Percentiles rank a stretch among this genome's conserved stretches.
phyloP scores from a whole-genome alignment of 2,888 invertebrate genomes.

The Podotricha telesiphe region DNA sequence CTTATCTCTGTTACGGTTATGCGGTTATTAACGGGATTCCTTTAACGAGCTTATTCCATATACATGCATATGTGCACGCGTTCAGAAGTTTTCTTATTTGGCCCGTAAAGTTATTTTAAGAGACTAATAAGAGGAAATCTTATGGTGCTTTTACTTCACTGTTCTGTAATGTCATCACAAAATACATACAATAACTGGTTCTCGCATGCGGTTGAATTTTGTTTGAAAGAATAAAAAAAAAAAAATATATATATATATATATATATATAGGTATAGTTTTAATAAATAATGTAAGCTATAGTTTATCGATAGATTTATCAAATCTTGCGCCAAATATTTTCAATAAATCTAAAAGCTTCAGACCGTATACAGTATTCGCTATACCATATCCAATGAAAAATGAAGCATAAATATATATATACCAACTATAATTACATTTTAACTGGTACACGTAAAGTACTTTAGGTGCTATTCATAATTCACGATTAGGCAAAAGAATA shows the following conservation, averaged over 20 bases:
- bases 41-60: constrained; percentile 2
- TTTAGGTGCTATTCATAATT: constrained; percentile 17
- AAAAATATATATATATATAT: too few relatives aligned
- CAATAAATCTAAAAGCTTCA: too few relatives aligned
- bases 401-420: too few relatives aligned
- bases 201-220: too few relatives aligned
- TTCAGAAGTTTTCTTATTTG: background rate
- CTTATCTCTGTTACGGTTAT: constrained; percentile 15
- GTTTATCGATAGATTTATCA: too few relatives aligned
- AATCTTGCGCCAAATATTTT: too few relatives aligned
- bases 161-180: background rate
- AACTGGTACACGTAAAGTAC: constrained; percentile 6
- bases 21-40: constrained; percentile 10
- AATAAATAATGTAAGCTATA: too few relatives aligned
- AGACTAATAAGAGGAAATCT: constrained; percentile 6
- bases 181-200: background rate
- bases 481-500: constrained; percentile 41
- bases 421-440: background rate
- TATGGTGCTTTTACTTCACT: background rate
- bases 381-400: too few relatives aligned
- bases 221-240: too few relatives aligned
- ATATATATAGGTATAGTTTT: too few relatives aligned
- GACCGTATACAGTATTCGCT: too few relatives aligned
- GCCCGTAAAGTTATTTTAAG: constrained; percentile 14
- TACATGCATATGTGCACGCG: background rate